These are phyloP conservation scores for Himalopsyche japonica DNA, from an alignment of 2,888 invertebrate genomes.

Conservation along the genomic window DNA sequence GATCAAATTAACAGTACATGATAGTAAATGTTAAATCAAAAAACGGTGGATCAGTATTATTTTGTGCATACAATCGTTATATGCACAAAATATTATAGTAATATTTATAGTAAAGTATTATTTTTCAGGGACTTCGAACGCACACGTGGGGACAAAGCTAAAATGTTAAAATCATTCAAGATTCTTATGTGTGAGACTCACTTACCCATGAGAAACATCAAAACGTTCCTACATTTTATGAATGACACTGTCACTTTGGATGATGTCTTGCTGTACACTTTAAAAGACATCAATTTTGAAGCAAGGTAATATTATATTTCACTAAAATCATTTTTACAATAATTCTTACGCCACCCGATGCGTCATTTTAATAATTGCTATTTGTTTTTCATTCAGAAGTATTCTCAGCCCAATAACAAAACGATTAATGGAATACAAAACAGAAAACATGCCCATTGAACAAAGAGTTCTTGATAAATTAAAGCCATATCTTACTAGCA, in stretches of 20 bases:
- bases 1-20: too few relatives aligned
- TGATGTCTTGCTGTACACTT: constrained; percentile 19
- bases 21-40: too few relatives aligned
- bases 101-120: too few relatives aligned
- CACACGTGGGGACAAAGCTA: constrained; percentile 18
- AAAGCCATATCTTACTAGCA: constrained; percentile 25
- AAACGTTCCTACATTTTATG: constrained; percentile 11
- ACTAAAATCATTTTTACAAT: background rate
- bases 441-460: constrained; percentile 17
- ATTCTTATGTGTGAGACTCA: constrained; percentile 16
- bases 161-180: constrained; percentile 16
- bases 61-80: too few relatives aligned
- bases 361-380: background rate
- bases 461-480: constrained; percentile 28
- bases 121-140: constrained; percentile 29
- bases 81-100: too few relatives aligned
- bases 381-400: background rate
- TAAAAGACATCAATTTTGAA: constrained; percentile 14
- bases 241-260: constrained; percentile 18
- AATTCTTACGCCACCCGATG: background rate
- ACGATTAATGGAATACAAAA: constrained; percentile 18
- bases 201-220: constrained; percentile 21
- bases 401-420: constrained; percentile 17
- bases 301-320: constrained; percentile 21
- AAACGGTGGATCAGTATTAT: too few relatives aligned